Percentiles rank a stretch among this genome's conserved stretches.
These are phyloP conservation scores for Cavia porcellus DNA, from an alignment of 2,113 vertebrate species.

Conservation along the genomic window DNA sequence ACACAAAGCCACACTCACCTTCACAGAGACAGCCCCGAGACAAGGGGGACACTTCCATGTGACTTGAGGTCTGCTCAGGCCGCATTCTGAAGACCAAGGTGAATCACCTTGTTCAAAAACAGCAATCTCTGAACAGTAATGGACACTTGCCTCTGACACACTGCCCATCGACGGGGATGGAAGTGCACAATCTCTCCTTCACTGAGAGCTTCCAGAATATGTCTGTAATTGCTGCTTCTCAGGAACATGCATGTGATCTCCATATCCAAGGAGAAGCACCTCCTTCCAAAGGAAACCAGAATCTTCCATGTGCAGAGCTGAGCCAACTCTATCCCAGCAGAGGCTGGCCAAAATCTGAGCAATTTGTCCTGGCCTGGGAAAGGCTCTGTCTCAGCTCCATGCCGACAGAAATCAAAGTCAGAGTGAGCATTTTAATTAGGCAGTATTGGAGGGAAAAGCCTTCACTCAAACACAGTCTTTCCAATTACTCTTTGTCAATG, in stretches of 20 bases:
- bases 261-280: background rate
- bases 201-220: background rate
- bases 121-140: no score
- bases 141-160: rapidly evolving
- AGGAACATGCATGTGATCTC: no score
- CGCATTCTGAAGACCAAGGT: rapidly evolving
- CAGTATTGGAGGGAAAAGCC: background rate
- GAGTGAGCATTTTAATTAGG: rapidly evolving
- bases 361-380: background rate
- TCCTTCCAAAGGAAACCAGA: background rate
- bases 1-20: background rate
- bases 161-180: no score
- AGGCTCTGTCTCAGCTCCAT: background rate
- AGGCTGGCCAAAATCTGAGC: background rate
- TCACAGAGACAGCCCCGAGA: no score
- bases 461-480: rapidly evolving
- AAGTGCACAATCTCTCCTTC: rapidly evolving
- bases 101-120: background rate
- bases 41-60: rapidly evolving
- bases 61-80: rapidly evolving
- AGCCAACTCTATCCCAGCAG: background rate
- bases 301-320: background rate
- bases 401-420: background rate
- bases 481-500: background rate
- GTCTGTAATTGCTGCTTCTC: background rate